These are phyloP conservation scores for Opisthocomus hoazin DNA, from an alignment of 2,113 vertebrate species.

Conservation along the genomic window DNA sequence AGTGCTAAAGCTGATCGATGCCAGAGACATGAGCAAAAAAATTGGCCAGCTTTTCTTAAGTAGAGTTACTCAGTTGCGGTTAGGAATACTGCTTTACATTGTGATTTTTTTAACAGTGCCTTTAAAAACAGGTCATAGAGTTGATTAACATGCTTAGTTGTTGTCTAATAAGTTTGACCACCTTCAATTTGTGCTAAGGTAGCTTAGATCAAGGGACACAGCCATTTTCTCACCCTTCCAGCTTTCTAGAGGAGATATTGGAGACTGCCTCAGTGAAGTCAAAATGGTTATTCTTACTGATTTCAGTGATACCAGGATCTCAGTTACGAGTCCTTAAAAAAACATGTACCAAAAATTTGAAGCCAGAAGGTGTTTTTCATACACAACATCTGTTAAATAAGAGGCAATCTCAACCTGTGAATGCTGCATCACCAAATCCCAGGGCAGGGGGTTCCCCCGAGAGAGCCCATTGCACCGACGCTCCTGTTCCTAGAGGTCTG, in stretches of 20 bases:
- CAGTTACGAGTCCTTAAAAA: not conserved
- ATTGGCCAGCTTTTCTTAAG: not conserved
- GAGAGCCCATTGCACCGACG: not conserved
- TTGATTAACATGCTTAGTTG: not conserved
- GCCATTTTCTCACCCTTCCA: not conserved
- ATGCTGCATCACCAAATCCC: not conserved
- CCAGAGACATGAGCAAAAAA: not conserved
- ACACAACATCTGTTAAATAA: not conserved
- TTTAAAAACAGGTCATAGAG: not conserved
- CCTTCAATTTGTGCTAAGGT: not conserved
- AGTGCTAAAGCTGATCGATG: not conserved
- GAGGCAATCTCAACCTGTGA: not conserved
- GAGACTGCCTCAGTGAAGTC: not conserved
- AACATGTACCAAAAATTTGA: not conserved
- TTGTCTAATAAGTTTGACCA: not conserved
- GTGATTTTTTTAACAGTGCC: not conserved
- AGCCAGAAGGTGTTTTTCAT: not conserved
- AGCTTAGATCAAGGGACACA: not conserved
- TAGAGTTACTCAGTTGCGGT: not conserved
- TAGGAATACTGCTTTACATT: not conserved
- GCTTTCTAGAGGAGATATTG: not conserved
- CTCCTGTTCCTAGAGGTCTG: not conserved
- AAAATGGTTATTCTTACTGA: too few relatives aligned
- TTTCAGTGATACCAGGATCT: too few relatives aligned
- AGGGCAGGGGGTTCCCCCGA: not conserved